Evolutionary conservation across 2,888 invertebrate genomes (phyloP).

Genomic region (Pammene fasciana): DNA sequence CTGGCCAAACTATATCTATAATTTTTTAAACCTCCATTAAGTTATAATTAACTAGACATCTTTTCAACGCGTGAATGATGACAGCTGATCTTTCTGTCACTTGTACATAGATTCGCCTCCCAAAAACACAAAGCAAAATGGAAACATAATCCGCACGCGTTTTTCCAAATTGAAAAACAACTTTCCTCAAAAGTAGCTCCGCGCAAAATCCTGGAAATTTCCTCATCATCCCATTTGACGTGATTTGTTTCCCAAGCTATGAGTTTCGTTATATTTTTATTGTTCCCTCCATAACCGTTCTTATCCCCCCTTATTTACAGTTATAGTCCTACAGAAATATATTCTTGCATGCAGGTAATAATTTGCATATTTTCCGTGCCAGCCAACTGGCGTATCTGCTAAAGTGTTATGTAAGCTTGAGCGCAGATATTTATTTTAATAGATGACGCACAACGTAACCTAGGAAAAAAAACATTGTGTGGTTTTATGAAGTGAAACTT

Average conservation of each 20-base stretch:
- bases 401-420: slow-evolving; percentile 28
- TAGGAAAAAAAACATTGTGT: too few species aligned
- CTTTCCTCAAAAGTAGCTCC: background rate
- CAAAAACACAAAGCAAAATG: background rate
- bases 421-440: background rate
- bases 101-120: too few species aligned
- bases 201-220: slow-evolving; percentile 28
- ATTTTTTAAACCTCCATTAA: too few species aligned
- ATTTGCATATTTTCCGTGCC: slow-evolving; percentile 39
- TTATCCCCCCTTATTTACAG: slow-evolving; percentile 36
- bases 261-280: slow-evolving; percentile 39
- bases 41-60: too few species aligned
- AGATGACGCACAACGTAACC: background rate
- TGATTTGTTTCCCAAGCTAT: slow-evolving; percentile 31
- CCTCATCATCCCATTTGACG: slow-evolving; percentile 29
- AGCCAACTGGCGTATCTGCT: slow-evolving; percentile 20
- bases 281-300: slow-evolving; percentile 38
- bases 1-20: too few species aligned
- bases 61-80: too few species aligned
- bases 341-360: slow-evolving; percentile 39
- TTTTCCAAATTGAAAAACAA: slow-evolving; percentile 3
- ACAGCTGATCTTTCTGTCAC: too few species aligned
- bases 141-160: background rate
- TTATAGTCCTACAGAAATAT: slow-evolving; percentile 40
- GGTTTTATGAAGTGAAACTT: too few species aligned